Evolutionary conservation across 2,797 vertebrate genomes (phyloP), one percentile per base, ranked within the genome.

Genomic region (Acipenser transmontanus): DNA sequence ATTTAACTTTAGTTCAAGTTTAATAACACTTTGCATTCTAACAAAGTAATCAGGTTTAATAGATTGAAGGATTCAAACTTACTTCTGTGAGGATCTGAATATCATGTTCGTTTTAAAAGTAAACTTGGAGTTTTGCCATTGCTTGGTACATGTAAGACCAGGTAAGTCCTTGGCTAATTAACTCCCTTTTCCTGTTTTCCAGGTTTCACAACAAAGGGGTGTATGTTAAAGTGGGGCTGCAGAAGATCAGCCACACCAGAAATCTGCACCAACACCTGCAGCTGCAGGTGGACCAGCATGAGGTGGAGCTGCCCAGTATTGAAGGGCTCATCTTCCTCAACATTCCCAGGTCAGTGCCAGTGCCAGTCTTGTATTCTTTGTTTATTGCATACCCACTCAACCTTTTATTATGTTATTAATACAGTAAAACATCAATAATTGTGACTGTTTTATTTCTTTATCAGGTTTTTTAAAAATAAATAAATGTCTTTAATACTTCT

Each of bases 291-390:
- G 96, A 93, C 71, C 82, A 88, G 62, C 91, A 86, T 1, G 85
- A 91, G 12, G 79, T 98, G 68, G 92, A 91, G 1, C 71, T 99
- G 48, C 96, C 96, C 10, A 93, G 80, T 79, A 94, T 99, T 2
- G 95, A 98, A 80, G 97, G 97, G 1, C 92, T 98, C 63, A 99
- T 98, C 84, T 97, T 98, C 80, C 92, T 98, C 80, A 98, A 99
- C 73, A 98, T 98, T 59, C 95, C 96, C 82, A 99, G 96, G 96
- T 96, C 34, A 10, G 54, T 47, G 51, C 8, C 5, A 17, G 59
- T 13, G 13, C 59, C 6, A 60, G 17, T 17, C 17, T 17, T 17
- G 17, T 17, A 17, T 60, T 60, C 13, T 20, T 61, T 12, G 11
- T 57, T 57, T 57, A 57, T 14, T 61, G 17, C 20, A 13, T 13